Evolutionary conservation across 2,888 invertebrate genomes (phyloP), one percentile per base, ranked within the genome.

Genomic region (Melanostoma scalare): DNA sequence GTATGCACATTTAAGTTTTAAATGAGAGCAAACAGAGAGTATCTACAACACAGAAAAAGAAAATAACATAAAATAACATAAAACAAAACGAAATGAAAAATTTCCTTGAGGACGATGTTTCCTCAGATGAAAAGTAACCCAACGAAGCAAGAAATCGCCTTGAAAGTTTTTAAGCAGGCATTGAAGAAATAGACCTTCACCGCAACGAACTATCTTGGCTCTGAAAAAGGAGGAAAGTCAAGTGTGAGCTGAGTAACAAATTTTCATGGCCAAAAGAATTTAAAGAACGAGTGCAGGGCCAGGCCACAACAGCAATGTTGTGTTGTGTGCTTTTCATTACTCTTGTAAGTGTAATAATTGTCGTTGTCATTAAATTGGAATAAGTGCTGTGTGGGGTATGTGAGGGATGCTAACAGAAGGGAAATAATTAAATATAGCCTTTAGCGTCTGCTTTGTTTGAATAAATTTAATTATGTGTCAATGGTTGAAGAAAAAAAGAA

Each of bases 311-410:
- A 73, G 36, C 53, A 75, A 65, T 78, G 56, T 73, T 67, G 69
- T 63, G 65, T 78, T 65, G 69, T 79, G 48, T 79, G 69, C 61
- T 71, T 84, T 75, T 78, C 74, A 69, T 79, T 75, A 74, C 74
- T 71, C 74, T 84, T 48, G 74, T 55, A 67, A 73, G 79, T 67
- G 38, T 63, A 63, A 63, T 38, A 73, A 82, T 78, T 84, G 78
- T 84, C 74, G 82, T 78, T 77, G 68, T 69, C 77, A 73, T 73
- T 82, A 82, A 73, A 77, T 69, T 61, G 56, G 68, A 69, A 69
- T 58, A 67, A 68, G 60, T 30, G 68, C 63, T 72, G 6, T 61
- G 3, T 44, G 6, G 0, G 6, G n/a, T 3, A 46, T 4, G 10
- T 8, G 42, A 42, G 5, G 20, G 35, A 46, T 42, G 31, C 44